A percentile compares a stretch with the other conserved stretches of the same genome.
Evolutionary conservation across 2,888 invertebrate genomes (phyloP).

Genomic region (Dryobota labecula): DNA sequence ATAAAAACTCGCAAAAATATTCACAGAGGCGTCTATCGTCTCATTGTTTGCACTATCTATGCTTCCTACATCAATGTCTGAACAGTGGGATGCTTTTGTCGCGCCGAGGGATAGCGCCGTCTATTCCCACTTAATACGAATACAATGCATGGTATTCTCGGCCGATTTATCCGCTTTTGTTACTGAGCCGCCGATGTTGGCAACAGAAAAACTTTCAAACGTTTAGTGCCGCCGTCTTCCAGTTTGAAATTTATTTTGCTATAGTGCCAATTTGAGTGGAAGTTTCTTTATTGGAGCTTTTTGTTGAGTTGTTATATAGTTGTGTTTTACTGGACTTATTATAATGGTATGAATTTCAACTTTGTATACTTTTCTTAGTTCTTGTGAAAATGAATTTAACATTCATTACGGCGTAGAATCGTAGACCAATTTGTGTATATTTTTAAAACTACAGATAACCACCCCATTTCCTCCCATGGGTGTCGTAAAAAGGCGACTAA

Average conservation of each 20-base stretch:
- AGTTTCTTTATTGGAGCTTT: slow-evolving; percentile 42
- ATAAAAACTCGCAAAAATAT: slow-evolving; percentile 56
- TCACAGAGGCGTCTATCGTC: slow-evolving; percentile 46
- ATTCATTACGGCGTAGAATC: background rate
- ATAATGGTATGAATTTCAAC: background rate
- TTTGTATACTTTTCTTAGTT: background rate
- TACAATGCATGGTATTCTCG: slow-evolving; percentile 80
- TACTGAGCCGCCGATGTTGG: slow-evolving; percentile 70
- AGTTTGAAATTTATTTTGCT: slow-evolving; percentile 67
- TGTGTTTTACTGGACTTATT: background rate
- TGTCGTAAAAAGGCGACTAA: no score
- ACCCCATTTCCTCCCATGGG: no score
- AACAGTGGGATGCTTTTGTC: slow-evolving; percentile 75
- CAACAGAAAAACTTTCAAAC: slow-evolving; percentile 75
- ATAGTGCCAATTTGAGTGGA: slow-evolving; percentile 60
- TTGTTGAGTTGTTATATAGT: slow-evolving; percentile 13
- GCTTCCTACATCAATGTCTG: slow-evolving; percentile 64
- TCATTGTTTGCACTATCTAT: slow-evolving; percentile 68
- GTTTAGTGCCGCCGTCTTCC: slow-evolving; percentile 68
- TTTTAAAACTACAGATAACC: background rate
- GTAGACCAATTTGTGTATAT: background rate
- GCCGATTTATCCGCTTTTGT: slow-evolving; percentile 80
- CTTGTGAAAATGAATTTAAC: background rate
- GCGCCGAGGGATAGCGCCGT: slow-evolving; percentile 73
- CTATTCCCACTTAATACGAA: slow-evolving; percentile 82